Percentiles rank a stretch among this genome's conserved stretches.
These are phyloP conservation scores for Nomada ruficornis DNA, from an alignment of 2,888 invertebrate genomes.

Conservation along the genomic window DNA sequence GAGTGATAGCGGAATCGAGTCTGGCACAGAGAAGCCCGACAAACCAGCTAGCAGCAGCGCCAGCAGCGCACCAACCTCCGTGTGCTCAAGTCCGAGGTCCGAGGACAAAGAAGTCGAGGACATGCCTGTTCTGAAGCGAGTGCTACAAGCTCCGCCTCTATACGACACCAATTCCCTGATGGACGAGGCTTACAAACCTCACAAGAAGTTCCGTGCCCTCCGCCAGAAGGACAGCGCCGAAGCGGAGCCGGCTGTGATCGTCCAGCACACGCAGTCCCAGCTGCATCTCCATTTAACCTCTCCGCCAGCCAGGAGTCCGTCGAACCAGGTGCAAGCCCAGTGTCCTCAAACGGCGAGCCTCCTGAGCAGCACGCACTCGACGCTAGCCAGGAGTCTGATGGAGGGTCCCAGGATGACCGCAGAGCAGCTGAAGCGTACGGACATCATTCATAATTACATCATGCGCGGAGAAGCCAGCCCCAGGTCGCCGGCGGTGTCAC, in stretches of 20 bases:
- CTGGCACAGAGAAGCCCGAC: conserved; percentile 95
- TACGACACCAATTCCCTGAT: conserved; percentile 95
- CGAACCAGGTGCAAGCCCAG: conserved; percentile 84
- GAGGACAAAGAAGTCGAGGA: conserved; percentile 93
- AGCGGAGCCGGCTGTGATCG: conserved; percentile 88
- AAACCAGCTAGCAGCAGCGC: conserved; percentile 87
- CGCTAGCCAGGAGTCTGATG: conserved; percentile 95
- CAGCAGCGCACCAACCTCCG: conserved; percentile 88
- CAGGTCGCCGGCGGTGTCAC: conserved; percentile 78
- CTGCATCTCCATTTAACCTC: conserved; percentile 85
- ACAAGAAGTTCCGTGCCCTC: conserved; percentile 96
- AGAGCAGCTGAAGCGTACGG: conserved; percentile 95
- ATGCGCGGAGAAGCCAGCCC: conserved; percentile 89
- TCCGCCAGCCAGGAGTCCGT: conserved; percentile 85
- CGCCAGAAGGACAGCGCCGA: conserved; percentile 92
- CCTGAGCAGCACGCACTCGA: conserved; percentile 94
- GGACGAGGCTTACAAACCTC: conserved; percentile 98
- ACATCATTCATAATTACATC: conserved; percentile 96
- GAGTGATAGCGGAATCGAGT: conserved; percentile 97
- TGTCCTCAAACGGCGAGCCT: conserved; percentile 86
- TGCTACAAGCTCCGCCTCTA: conserved; percentile 95
- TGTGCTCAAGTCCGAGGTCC: conserved; percentile 94
- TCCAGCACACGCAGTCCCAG: conserved; percentile 84
- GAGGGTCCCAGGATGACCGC: conserved; percentile 97
- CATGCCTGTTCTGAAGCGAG: conserved; percentile 97